phyloP scores from a whole-genome alignment of 2,113 vertebrate species.

The Clinocottus analis region DNA sequence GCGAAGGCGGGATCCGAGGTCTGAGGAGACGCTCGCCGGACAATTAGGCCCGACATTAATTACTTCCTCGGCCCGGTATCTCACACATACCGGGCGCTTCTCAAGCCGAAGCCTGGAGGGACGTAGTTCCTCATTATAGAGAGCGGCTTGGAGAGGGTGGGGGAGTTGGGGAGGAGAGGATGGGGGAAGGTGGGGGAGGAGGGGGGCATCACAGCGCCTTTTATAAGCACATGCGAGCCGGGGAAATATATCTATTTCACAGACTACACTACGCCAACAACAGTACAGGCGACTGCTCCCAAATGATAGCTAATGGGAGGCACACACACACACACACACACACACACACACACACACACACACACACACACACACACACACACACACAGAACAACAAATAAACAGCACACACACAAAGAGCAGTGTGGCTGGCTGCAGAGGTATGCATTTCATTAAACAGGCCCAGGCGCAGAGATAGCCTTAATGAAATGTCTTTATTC shows the following conservation, averaged over 20 bases:
- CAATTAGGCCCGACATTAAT: slow-evolving; percentile 74
- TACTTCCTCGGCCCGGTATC: slow-evolving; percentile 45
- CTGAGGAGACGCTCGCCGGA: slow-evolving; percentile 38
- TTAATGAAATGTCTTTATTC: slow-evolving; percentile 67
- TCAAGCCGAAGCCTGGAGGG: slow-evolving; percentile 28
- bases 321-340: slow-evolving; percentile 9
- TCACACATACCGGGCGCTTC: slow-evolving; percentile 4
- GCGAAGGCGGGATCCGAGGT: slow-evolving; percentile 52
- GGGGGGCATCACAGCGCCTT: slow-evolving; percentile 1
- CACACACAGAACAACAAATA: neutral
- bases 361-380: too few species aligned
- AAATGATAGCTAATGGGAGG: slow-evolving; percentile 7
- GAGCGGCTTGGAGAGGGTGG: neutral
- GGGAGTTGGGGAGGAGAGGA: too few species aligned
- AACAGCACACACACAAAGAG: neutral
- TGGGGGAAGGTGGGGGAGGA: too few species aligned
- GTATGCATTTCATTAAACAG: slow-evolving; percentile 55
- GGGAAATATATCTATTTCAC: neutral
- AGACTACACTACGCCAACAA: neutral
- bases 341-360: neutral
- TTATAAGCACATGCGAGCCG: neutral
- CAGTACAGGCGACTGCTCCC: neutral
- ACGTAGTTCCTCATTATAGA: slow-evolving; percentile 29
- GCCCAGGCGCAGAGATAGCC: slow-evolving; percentile 27
- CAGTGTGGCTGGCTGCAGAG: slow-evolving; percentile 20